A percentile compares a stretch with the other conserved stretches of the same genome.
These are phyloP conservation scores for Wiebesia pumilae DNA, from an alignment of 1,140 invertebrate genomes.

Conservation along the genomic window DNA sequence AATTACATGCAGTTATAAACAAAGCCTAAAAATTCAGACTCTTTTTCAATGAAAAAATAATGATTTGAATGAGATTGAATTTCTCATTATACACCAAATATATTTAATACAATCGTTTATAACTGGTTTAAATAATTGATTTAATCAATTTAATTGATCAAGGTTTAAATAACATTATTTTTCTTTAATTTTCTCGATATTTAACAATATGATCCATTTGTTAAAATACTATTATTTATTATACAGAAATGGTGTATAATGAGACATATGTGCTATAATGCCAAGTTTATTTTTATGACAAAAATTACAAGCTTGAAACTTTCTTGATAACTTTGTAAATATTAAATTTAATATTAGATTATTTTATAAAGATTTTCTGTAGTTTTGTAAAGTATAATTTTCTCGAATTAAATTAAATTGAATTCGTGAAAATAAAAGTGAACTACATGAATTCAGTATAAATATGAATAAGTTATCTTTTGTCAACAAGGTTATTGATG, in stretches of 20 bases:
- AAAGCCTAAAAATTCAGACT: background rate
- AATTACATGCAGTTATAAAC: background rate
- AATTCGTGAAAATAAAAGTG: background rate
- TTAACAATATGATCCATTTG: background rate
- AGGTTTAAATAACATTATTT: background rate
- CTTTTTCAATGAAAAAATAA: background rate
- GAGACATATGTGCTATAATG: background rate
- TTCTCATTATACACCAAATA: background rate
- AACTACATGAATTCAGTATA: background rate
- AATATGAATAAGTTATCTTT: background rate
- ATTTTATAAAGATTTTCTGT: background rate
- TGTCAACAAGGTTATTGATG: background rate
- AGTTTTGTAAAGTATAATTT: background rate
- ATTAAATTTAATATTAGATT: background rate
- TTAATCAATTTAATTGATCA: background rate
- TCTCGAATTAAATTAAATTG: background rate
- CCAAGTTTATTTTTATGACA: background rate
- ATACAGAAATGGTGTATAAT: background rate
- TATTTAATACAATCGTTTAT: background rate
- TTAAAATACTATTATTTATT: background rate
- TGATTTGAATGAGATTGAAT: background rate
- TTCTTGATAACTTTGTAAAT: slow-evolving; percentile 10
- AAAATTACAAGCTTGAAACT: background rate
- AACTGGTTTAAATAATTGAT: background rate
- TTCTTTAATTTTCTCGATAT: background rate